A percentile compares a stretch with the other conserved stretches of the same genome.
phyloP scores from a whole-genome alignment of 2,797 vertebrate species.

The Channallabes apus region DNA sequence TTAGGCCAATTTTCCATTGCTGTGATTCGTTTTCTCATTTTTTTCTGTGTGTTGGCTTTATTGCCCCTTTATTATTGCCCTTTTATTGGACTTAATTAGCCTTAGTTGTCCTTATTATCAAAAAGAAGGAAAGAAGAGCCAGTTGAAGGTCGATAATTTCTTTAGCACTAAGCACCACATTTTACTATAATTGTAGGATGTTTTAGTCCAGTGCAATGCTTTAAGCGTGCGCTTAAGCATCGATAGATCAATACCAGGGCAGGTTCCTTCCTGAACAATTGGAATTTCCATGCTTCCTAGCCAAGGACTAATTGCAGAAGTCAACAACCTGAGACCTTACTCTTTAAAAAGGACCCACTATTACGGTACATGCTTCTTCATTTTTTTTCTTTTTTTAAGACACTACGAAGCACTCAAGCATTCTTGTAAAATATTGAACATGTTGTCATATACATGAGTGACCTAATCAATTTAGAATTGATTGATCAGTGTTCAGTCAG shows the following conservation, averaged over 20 bases:
- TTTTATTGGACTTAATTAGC: background rate
- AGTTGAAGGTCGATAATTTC: background rate
- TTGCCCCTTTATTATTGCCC: constrained; percentile 7
- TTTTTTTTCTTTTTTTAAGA: background rate
- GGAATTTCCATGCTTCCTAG: background rate
- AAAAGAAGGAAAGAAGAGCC: background rate
- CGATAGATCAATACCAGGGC: too few species aligned
- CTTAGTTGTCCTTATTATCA: background rate
- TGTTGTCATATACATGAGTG: background rate
- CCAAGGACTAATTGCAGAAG: background rate
- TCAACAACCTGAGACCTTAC: background rate
- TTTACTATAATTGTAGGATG: background rate
- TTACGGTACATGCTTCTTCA: background rate
- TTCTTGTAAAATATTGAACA: background rate
- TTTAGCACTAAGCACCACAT: background rate
- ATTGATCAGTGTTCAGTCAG: background rate
- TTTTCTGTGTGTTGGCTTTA: constrained; percentile 60
- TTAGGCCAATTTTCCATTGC: constrained; percentile 60
- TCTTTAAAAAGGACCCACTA: background rate
- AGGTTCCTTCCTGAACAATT: background rate
- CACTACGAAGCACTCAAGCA: background rate
- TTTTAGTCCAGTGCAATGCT: background rate
- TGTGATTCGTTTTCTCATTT: constrained; percentile 69
- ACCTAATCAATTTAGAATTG: background rate
- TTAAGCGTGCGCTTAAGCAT: too few species aligned